Evolutionary conservation across 2,113 vertebrate species (phyloP).

Genomic region (Atrichornis clamosus): DNA sequence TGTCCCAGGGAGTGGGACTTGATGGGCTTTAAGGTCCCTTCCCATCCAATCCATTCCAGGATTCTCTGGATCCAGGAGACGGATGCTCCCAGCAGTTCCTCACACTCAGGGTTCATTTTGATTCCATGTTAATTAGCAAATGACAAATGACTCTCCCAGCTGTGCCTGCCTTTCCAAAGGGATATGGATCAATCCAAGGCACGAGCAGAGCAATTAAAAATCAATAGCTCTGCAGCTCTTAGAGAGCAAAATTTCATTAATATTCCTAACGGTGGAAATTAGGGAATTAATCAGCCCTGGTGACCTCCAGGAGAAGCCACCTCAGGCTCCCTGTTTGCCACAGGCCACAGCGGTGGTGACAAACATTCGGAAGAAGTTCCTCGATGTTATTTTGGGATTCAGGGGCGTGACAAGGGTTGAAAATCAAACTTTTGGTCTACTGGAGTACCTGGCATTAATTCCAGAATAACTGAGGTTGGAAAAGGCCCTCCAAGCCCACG

Average conservation of each 20-base stretch:
- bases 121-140: neutral
- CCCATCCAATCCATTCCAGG: neutral
- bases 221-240: constrained; percentile 18
- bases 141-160: neutral
- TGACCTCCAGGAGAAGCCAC: constrained; percentile 28
- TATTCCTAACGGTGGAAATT: constrained; percentile 42
- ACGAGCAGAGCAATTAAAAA: constrained; percentile 43
- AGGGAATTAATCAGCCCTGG: neutral
- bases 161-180: neutral
- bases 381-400: neutral
- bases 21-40: neutral
- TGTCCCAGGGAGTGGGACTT: neutral
- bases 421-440: neutral
- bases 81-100: neutral
- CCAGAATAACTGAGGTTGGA: neutral
- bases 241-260: constrained; percentile 42
- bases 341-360: neutral
- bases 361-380: neutral
- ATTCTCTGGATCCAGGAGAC: neutral
- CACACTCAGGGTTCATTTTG: neutral
- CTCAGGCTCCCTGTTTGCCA: neutral
- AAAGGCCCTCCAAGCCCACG: neutral
- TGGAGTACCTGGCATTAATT: neutral
- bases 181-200: neutral
- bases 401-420: neutral